These are phyloP conservation scores for Drosophila glabriapex DNA, from an alignment of 2,888 invertebrate species.

Conservation along the genomic window DNA sequence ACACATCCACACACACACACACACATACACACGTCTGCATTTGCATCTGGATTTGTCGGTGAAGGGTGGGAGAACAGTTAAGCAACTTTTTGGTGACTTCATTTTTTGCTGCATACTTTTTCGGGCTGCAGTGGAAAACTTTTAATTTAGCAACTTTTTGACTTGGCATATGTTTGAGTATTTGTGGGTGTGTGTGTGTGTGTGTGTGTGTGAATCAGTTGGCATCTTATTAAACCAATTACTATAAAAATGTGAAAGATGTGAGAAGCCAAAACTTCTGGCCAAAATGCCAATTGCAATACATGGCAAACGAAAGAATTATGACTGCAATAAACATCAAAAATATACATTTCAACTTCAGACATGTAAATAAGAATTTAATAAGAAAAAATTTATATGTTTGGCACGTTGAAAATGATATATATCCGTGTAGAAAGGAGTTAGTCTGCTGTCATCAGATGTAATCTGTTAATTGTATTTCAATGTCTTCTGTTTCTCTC, in stretches of 20 bases:
- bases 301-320: constrained; percentile 4
- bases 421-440: not conserved
- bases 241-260: constrained; percentile 16
- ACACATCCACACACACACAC: constrained; percentile 9
- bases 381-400: not conserved
- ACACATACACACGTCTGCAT: not conserved
- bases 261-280: constrained; percentile 11
- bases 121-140: constrained; percentile 50
- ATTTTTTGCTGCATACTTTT: constrained; percentile 43
- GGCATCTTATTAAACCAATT: constrained; percentile 58
- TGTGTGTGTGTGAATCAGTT: constrained; percentile 19
- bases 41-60: constrained; percentile 14
- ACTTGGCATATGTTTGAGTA: constrained; percentile 11
- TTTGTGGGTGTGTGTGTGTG: not conserved
- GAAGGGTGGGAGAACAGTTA: constrained; percentile 24
- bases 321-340: not conserved
- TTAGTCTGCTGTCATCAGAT: not conserved
- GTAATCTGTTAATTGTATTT: not conserved
- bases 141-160: constrained; percentile 71
- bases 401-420: not conserved
- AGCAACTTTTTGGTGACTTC: constrained; percentile 51
- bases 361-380: not conserved
- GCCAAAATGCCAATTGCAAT: constrained; percentile 1
- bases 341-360: not conserved
- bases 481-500: not conserved